Percentiles rank a stretch among this genome's conserved stretches.
Conservation (phyloP, 2,113 vertebrate genomes). For the Apeltes quadracus region DNA sequence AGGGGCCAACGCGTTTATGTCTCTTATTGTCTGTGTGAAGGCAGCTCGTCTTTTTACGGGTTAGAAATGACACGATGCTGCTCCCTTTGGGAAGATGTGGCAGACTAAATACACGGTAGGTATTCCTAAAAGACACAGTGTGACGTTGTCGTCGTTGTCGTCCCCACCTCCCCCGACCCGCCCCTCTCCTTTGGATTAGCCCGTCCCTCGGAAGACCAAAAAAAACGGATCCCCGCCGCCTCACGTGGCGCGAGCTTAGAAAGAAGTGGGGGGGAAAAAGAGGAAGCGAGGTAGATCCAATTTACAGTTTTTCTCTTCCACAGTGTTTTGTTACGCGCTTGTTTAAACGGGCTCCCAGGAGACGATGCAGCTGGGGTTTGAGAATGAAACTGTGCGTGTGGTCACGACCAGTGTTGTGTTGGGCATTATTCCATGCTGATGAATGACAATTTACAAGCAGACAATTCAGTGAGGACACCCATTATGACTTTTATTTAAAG, state of each 20-base stretch:
- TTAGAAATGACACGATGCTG: slow-evolving; percentile 42
- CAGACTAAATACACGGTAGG: slow-evolving; percentile 45
- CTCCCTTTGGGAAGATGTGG: slow-evolving; percentile 36
- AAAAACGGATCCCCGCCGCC: slow-evolving; percentile 29
- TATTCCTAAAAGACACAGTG: slow-evolving; percentile 43
- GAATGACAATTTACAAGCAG: slow-evolving; percentile 19
- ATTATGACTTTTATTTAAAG: slow-evolving; percentile 13
- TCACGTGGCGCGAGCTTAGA: slow-evolving; percentile 41
- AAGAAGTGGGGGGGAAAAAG: not conserved
- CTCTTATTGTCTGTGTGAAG: slow-evolving; percentile 18
- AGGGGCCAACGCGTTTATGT: slow-evolving; percentile 26
- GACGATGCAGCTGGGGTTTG: slow-evolving; percentile 39
- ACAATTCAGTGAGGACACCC: not conserved
- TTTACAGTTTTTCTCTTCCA: slow-evolving; percentile 56
- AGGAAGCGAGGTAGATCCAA: slow-evolving; percentile 52
- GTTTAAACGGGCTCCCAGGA: slow-evolving; percentile 58
- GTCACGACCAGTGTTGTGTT: not conserved
- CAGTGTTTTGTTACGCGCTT: slow-evolving; percentile 42
- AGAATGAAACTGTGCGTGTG: slow-evolving; percentile 43
- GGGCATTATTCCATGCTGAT: slow-evolving; percentile 22
- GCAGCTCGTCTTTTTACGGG: slow-evolving; percentile 57
- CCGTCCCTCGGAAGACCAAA: slow-evolving; percentile 39
- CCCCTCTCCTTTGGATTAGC: slow-evolving; percentile 50
- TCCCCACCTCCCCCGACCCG: not conserved
- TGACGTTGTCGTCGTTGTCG: not conserved